Evolutionary conservation across 1,140 invertebrate genomes (phyloP), one percentile per base, ranked within the genome.

Genomic region (Drosophila bocqueti): DNA sequence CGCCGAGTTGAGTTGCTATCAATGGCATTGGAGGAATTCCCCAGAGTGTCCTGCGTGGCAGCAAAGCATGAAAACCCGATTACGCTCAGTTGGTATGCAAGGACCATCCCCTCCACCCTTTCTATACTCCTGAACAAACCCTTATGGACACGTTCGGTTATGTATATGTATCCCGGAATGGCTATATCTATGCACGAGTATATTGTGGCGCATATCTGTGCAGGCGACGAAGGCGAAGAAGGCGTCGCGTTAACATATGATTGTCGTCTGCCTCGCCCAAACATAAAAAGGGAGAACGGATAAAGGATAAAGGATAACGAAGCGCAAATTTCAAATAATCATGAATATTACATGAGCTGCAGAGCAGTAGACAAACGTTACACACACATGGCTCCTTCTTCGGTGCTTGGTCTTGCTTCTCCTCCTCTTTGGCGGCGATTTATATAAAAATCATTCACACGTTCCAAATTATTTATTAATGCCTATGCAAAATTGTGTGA

Each of bases 311-410:
- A 79, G 84, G 84, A 87, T 87, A 87, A 87, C 81, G 84, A 87
- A 87, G 84, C 84, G 84, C 84, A 87, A 87, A 87, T 87, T 87
- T 87, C 84, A 87, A 87, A 87, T 87, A 87, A 89, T 87, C 84
- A 87, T 87, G 84, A 87, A 87, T 89, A 89, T 87, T 89, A 87
- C 84, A 87, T 87, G 81, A 89, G 84, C 84, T 84, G 77, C 77
- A 78, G 36, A 81, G 36, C 58, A 89, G 78, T 89, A 87, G 85
- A 89, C 84, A 84, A 83, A 74, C 76, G 81, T 59, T 65, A 55
- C 65, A 73, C 66, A 81, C 47, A 80, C 72, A 55, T 55, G 52
- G 34, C 68, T 29, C 24, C 36, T 49, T 42, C 55, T 40, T 68
- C 38, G 45, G 29, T 13, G 29, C 49, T 49, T n/a, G 24, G 24